phyloP scores from a whole-genome alignment of 92 coral and sea anemone genomes.

The Epizoanthus ramosus region DNA sequence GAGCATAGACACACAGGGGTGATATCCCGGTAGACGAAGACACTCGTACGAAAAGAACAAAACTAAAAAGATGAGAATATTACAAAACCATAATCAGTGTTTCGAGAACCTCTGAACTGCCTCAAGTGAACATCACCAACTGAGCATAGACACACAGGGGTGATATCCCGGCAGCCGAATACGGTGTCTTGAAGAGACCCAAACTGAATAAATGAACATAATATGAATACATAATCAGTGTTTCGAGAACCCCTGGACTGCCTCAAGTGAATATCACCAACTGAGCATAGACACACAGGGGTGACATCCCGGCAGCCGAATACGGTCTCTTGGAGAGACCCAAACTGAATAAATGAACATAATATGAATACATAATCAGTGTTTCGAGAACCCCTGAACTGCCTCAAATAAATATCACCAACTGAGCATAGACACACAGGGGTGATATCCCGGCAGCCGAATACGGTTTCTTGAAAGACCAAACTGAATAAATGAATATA shows the following conservation, averaged over 20 bases:
- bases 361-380: slow-evolving; percentile 15
- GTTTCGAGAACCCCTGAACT: slow-evolving; percentile 66
- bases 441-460: slow-evolving; percentile 9
- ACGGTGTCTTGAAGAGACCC: no score
- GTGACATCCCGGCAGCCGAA: slow-evolving; percentile 23
- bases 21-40: slow-evolving; percentile 20
- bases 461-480: no score
- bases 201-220: no score
- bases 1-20: slow-evolving; percentile 56
- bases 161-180: slow-evolving; percentile 1
- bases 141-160: slow-evolving; percentile 5
- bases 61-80: background rate
- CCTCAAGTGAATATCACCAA: slow-evolving; percentile 37
- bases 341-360: background rate
- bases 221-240: slow-evolving; percentile 1
- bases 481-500: no score
- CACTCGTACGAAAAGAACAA: background rate
- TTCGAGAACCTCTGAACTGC: slow-evolving; percentile 62
- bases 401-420: background rate
- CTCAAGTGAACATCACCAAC: background rate
- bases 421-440: background rate
- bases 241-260: slow-evolving; percentile 53
- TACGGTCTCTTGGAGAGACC: background rate
- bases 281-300: slow-evolving; percentile 62
- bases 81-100: slow-evolving; percentile 32